These are phyloP conservation scores for Drosophila neotestacea DNA, from an alignment of 2,888 invertebrate species.

Conservation along the genomic window DNA sequence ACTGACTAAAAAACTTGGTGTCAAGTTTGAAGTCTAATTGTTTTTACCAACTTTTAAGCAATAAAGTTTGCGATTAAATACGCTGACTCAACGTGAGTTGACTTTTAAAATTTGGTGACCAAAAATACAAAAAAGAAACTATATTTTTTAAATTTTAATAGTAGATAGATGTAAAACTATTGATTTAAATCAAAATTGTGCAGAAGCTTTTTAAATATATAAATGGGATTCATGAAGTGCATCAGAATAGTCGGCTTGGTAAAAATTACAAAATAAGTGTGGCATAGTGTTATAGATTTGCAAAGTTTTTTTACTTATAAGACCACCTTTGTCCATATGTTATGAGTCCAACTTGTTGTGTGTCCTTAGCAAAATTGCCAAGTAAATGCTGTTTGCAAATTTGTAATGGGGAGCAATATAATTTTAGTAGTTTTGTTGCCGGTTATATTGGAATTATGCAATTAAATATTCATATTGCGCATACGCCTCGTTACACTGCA, in stretches of 20 bases:
- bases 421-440: conserved; percentile 24
- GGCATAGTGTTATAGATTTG: too few relatives aligned
- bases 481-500: conserved; percentile 59
- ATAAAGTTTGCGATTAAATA: background rate
- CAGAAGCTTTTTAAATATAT: too few relatives aligned
- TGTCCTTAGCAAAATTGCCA: conserved; percentile 26
- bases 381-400: conserved; percentile 30
- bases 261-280: too few relatives aligned
- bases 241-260: too few relatives aligned
- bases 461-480: conserved; percentile 70
- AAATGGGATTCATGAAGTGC: too few relatives aligned
- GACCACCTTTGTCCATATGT: conserved; percentile 11
- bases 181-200: too few relatives aligned
- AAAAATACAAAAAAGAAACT: too few relatives aligned
- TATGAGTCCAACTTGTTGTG: conserved; percentile 10
- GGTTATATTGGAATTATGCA: conserved; percentile 53
- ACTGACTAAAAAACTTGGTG: background rate
- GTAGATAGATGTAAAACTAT: too few relatives aligned
- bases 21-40: background rate
- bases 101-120: background rate
- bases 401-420: conserved; percentile 22
- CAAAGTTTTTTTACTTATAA: too few relatives aligned
- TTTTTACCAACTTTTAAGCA: background rate
- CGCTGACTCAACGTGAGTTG: background rate
- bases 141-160: too few relatives aligned